A percentile compares a stretch with the other conserved stretches of the same genome.
Evolutionary conservation across 2,888 invertebrate genomes (phyloP).

Genomic region (Criorhina ranunculi): DNA sequence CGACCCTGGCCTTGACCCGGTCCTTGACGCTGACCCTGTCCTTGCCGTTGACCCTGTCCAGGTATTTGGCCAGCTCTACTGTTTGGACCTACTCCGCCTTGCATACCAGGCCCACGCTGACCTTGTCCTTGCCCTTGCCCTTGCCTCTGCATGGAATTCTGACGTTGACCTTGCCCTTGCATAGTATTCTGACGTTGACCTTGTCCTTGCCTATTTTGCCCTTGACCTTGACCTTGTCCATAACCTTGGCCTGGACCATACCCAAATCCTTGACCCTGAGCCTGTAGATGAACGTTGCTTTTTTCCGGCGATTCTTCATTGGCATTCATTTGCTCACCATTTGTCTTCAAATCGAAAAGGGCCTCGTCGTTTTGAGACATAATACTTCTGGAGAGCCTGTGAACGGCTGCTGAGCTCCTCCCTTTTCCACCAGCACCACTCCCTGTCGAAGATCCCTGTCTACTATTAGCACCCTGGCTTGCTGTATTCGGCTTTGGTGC

Average conservation of each 20-base stretch:
- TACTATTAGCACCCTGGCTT: neutral
- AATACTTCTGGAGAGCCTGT: slow-evolving; percentile 6
- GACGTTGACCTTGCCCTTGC: slow-evolving; percentile 13
- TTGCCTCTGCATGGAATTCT: slow-evolving; percentile 27
- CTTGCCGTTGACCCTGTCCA: slow-evolving; percentile 14
- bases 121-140: slow-evolving; percentile 28
- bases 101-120: slow-evolving; percentile 12
- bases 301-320: slow-evolving; percentile 1
- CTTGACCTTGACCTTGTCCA: neutral
- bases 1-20: slow-evolving; percentile 17
- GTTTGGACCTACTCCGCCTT: slow-evolving; percentile 1
- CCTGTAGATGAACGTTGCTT: slow-evolving; percentile 36
- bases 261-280: neutral
- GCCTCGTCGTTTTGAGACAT: neutral
- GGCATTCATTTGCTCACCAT: neutral
- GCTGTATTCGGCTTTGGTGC: neutral
- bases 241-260: slow-evolving; percentile 13
- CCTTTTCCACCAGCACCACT: neutral
- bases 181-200: slow-evolving; percentile 6
- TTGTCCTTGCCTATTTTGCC: slow-evolving; percentile 1
- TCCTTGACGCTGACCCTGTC: slow-evolving; percentile 5
- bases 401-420: neutral
- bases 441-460: neutral
- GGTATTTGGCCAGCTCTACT: slow-evolving; percentile 12
- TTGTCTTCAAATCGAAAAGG: too few species aligned